These are phyloP conservation scores for Cantharis rufa DNA, from an alignment of 2,888 invertebrate species.

Conservation along the genomic window DNA sequence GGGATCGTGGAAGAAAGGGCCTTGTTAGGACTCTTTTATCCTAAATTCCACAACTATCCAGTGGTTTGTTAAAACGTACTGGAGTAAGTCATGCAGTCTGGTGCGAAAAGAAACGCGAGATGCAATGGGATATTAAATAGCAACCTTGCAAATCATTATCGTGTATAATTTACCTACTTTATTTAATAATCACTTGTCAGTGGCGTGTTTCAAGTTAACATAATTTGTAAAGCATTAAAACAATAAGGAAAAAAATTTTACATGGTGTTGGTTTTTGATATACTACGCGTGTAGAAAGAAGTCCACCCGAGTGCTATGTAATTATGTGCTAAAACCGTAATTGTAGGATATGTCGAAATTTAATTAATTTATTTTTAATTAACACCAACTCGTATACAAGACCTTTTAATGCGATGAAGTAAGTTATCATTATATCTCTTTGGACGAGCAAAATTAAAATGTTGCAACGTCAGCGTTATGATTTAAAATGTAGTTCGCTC, in stretches of 20 bases:
- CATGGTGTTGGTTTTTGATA: not conserved
- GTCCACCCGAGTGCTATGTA: slow-evolving; percentile 1
- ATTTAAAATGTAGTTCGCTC: not conserved
- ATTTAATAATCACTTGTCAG: slow-evolving; percentile 29
- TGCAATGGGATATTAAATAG: slow-evolving; percentile 25
- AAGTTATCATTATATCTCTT: not conserved
- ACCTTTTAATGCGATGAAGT: not conserved
- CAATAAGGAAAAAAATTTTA: slow-evolving; percentile 7
- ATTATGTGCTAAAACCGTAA: slow-evolving; percentile 18
- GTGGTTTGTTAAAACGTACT: not conserved
- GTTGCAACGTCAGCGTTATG: not conserved
- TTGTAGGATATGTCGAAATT: slow-evolving; percentile 15
- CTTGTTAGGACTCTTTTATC: slow-evolving; percentile 19
- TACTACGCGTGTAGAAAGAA: not conserved
- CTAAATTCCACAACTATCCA: not conserved
- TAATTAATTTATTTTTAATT: slow-evolving; percentile 25
- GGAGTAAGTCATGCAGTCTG: slow-evolving; percentile 29
- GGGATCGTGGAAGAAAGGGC: slow-evolving; percentile 15
- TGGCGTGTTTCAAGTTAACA: slow-evolving; percentile 17
- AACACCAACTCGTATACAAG: not conserved
- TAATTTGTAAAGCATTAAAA: slow-evolving; percentile 25
- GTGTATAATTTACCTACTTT: slow-evolving; percentile 27
- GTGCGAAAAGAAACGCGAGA: slow-evolving; percentile 25
- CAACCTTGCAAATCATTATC: slow-evolving; percentile 30
- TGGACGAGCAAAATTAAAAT: not conserved